Evolutionary conservation across 2,113 vertebrate species (phyloP), one percentile per base, ranked within the genome.

Genomic region (Megaceryle maxima): DNA sequence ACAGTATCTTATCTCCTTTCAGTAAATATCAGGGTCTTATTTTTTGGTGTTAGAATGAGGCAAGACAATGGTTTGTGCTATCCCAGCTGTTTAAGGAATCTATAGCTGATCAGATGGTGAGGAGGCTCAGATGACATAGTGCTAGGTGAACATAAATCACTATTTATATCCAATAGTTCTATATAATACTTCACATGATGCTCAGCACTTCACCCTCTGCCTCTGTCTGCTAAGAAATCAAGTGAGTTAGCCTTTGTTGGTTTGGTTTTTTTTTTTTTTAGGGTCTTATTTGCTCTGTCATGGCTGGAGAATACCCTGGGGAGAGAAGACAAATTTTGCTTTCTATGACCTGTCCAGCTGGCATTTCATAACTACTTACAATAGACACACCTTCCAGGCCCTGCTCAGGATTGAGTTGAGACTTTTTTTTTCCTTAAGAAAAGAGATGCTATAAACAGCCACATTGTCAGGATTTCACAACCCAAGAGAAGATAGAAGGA

Each of bases 131-230:
- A 20, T 72, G 79, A 26, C 59, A 35, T 46, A 37, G 59, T 53
- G 66, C 14, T 46, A 6, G 9, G 41, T 60, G 77, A 89, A 39
- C 66, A 11, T 62, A 94, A 96, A 93, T 95, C 82, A 77, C 68
- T 92, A 44, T 91, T 95, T 90, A 70, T 72, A 92, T 41, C 50
- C 83, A 94, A 67, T 28, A 77, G 33, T 88, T 94, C 94, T 91
- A 83, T 91, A 83, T 74, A 94, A 92, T 73, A 81, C 81, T 96
- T 92, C 72, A 93, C 37, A 63, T 28, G 25, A 51, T 59, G 3
- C 43, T 66, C 51, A 95, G n/a, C 17, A 78, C 70, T 67, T 88
- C 64, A 86, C 56, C 19, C 83, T 44, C 56, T 78, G 20, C 25
- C 77, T 62, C 43, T 41, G 20, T 72, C 29, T 59, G 75, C 48